These are phyloP conservation scores for Chelon labrosus DNA, from an alignment of 2,797 vertebrate genomes.

Conservation along the genomic window DNA sequence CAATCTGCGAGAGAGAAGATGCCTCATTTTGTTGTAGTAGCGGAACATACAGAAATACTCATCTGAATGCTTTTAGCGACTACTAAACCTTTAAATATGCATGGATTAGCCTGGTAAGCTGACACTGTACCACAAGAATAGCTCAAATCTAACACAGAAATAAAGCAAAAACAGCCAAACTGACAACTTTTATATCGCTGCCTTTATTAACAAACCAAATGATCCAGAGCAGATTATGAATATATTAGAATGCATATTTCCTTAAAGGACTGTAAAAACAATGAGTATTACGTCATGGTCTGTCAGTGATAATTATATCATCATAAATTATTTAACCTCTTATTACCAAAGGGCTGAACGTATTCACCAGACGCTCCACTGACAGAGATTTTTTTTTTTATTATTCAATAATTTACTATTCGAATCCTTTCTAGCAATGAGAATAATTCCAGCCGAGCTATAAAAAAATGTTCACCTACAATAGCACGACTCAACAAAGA, in stretches of 20 bases:
- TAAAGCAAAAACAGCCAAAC: too few relatives aligned
- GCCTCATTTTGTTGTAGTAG: too few relatives aligned
- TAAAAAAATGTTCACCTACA: conserved; percentile 31
- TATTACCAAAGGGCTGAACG: neutral
- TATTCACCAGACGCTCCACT: neutral
- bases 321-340: conserved; percentile 14
- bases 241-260: neutral
- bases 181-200: too few relatives aligned
- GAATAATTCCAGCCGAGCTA: conserved; percentile 19
- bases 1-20: neutral
- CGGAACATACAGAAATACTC: too few relatives aligned
- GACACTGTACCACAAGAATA: neutral
- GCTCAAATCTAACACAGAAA: neutral
- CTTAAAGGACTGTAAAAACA: neutral
- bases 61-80: neutral
- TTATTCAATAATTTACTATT: conserved; percentile 16
- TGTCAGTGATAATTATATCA: conserved; percentile 2
- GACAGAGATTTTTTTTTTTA: conserved; percentile 10
- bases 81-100: neutral
- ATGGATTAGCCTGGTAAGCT: neutral
- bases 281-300: conserved; percentile 11
- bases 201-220: neutral
- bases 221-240: neutral
- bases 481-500: conserved; percentile 8
- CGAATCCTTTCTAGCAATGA: conserved; percentile 13